A percentile compares a stretch with the other conserved stretches of the same genome.
Conservation (phyloP, 2,113 vertebrate genomes). For the Eupsittula cactorum region DNA sequence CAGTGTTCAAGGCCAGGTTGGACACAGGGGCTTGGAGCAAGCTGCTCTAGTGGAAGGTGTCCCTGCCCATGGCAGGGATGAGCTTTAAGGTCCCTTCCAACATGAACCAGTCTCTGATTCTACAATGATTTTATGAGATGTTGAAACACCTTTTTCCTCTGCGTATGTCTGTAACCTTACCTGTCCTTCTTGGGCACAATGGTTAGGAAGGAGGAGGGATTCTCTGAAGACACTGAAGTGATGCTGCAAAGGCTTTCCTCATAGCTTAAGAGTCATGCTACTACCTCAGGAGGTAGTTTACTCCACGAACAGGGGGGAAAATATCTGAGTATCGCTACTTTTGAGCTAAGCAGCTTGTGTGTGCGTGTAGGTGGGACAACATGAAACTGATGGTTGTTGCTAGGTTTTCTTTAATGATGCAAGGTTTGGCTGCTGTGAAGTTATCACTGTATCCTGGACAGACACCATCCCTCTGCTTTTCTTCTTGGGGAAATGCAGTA, state of each 20-base stretch:
- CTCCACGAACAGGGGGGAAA: neutral
- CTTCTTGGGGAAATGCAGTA: accelerated
- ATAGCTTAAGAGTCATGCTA: neutral
- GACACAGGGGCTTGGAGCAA: neutral
- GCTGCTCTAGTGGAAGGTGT: neutral
- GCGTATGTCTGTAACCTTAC: neutral
- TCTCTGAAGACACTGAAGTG: neutral
- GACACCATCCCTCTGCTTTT: neutral
- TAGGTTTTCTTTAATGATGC: neutral
- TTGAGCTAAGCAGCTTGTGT: neutral
- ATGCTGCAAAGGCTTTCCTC: neutral
- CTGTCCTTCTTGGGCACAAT: neutral
- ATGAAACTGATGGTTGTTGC: neutral
- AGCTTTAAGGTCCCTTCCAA: neutral
- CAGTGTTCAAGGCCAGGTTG: no score
- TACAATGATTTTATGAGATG: neutral
- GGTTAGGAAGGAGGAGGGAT: neutral
- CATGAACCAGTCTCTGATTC: neutral
- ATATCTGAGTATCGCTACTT: accelerated
- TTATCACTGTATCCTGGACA: neutral
- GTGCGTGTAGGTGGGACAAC: neutral
- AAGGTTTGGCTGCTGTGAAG: accelerated
- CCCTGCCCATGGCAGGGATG: neutral
- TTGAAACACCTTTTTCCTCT: neutral
- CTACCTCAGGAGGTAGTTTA: neutral